Evolutionary conservation across 2,888 invertebrate species (phyloP).

Genomic region (Cyaniris semiargus): DNA sequence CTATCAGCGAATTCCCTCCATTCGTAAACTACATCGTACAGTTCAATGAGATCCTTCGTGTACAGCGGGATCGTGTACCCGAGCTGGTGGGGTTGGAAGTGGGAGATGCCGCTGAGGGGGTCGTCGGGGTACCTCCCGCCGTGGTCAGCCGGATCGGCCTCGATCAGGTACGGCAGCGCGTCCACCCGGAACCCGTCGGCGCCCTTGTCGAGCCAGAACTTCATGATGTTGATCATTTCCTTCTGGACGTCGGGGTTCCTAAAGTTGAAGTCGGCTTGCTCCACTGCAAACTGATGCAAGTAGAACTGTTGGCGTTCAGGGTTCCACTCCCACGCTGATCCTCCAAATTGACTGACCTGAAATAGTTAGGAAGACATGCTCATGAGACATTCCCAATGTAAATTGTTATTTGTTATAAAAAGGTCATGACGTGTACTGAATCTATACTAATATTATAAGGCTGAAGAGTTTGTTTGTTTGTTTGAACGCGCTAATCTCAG

Average conservation of each 20-base stretch:
- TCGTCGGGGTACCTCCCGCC: slow-evolving; percentile 73
- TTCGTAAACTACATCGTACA: slow-evolving; percentile 77
- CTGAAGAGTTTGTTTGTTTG: too few relatives aligned
- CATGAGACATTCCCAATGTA: background rate
- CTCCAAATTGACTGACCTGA: slow-evolving; percentile 80
- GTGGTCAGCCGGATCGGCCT: slow-evolving; percentile 68
- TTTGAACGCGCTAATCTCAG: too few relatives aligned
- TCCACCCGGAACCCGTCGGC: slow-evolving; percentile 89
- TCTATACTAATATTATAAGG: too few relatives aligned
- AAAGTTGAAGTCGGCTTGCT: slow-evolving; percentile 86
- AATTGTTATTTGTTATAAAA: background rate
- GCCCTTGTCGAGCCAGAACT: slow-evolving; percentile 87
- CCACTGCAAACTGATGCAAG: slow-evolving; percentile 83
- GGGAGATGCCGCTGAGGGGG: slow-evolving; percentile 65
- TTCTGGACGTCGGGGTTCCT: slow-evolving; percentile 78
- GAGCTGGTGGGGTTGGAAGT: slow-evolving; percentile 73
- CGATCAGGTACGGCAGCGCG: slow-evolving; percentile 81
- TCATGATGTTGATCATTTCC: slow-evolving; percentile 81
- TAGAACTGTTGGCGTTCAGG: slow-evolving; percentile 83
- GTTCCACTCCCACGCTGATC: slow-evolving; percentile 85
- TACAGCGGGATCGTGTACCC: slow-evolving; percentile 81
- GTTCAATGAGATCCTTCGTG: slow-evolving; percentile 81
- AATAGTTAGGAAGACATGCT: slow-evolving; percentile 25
- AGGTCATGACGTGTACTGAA: background rate
- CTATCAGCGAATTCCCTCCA: slow-evolving; percentile 81